A percentile compares a stretch with the other conserved stretches of the same genome.
Evolutionary conservation across 1,140 invertebrate species (phyloP).

Genomic region (Lordiphosa collinella): DNA sequence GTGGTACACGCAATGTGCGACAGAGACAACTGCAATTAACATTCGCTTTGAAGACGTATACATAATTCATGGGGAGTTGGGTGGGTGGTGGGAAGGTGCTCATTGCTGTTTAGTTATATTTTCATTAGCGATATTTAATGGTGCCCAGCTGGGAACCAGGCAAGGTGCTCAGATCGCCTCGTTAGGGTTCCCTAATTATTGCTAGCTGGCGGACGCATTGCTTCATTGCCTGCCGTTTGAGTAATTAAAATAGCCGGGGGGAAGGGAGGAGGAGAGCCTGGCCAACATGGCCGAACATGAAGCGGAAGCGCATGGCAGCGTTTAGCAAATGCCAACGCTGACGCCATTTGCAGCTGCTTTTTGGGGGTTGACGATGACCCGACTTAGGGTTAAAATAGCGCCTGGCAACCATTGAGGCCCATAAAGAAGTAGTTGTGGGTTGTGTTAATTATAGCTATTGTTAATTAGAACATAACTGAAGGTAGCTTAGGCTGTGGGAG

Average conservation of each 20-base stretch:
- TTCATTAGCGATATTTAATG: constrained; percentile 55
- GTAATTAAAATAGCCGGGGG: constrained; percentile 48
- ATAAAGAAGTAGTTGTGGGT: constrained; percentile 9
- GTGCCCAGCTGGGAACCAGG: constrained; percentile 28
- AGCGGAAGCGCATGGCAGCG: constrained; percentile 70
- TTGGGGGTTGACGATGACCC: constrained; percentile 25
- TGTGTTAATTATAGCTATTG: constrained; percentile 7
- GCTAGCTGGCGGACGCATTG: constrained; percentile 22
- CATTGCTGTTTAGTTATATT: constrained; percentile 40
- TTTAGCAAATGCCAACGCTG: constrained; percentile 56
- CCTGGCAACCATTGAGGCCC: constrained; percentile 38
- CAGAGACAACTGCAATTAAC: constrained; percentile 40
- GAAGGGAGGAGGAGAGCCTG: constrained; percentile 12
- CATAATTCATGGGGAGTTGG: constrained; percentile 26
- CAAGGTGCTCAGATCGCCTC: constrained; percentile 22
- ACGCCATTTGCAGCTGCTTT: constrained; percentile 53
- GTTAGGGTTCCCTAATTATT: constrained; percentile 51
- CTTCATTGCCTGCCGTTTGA: constrained; percentile 26
- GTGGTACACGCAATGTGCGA: constrained; percentile 47
- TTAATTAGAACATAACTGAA: background rate
- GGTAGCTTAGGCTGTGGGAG: background rate
- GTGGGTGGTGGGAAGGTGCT: background rate
- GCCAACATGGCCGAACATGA: constrained; percentile 61
- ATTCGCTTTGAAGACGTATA: constrained; percentile 27
- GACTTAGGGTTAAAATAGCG: constrained; percentile 6